phyloP scores from a whole-genome alignment of 2,797 vertebrate species.

The Hephaestus fuliginosus region DNA sequence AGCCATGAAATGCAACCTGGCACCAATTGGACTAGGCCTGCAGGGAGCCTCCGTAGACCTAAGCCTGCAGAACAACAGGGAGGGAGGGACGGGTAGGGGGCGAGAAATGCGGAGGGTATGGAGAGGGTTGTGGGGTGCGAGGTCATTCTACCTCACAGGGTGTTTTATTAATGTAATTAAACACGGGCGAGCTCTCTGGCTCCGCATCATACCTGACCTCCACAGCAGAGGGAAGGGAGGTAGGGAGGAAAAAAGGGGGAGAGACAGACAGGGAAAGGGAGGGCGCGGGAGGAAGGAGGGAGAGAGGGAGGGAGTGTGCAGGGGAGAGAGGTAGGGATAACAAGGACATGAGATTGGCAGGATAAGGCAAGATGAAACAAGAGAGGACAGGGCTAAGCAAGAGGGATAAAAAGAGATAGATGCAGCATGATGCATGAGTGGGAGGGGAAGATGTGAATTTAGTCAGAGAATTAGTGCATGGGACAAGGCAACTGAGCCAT shows the following conservation, averaged over 20 bases:
- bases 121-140: constrained; percentile 66
- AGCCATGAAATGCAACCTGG: constrained; percentile 84
- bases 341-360: constrained; percentile 81
- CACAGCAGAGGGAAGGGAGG: constrained; percentile 60
- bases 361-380: constrained; percentile 79
- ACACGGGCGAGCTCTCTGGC: constrained; percentile 77
- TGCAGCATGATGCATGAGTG: constrained; percentile 67
- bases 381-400: constrained; percentile 71
- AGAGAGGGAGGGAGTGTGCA: constrained; percentile 27
- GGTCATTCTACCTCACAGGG: constrained; percentile 81
- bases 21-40: constrained; percentile 76
- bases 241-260: constrained; percentile 32
- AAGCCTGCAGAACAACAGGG: constrained; percentile 63
- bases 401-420: constrained; percentile 72
- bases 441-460: constrained; percentile 63
- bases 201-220: constrained; percentile 81
- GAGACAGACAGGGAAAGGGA: constrained; percentile 50
- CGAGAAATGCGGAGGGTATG: constrained; percentile 46
- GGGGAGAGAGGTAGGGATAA: constrained; percentile 64
- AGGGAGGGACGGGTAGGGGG: constrained; percentile 41
- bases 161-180: constrained; percentile 88
- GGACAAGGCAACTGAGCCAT: constrained; percentile 62
- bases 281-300: constrained; percentile 4
- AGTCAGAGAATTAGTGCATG: constrained; percentile 62
- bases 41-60: constrained; percentile 67